Percentiles rank a stretch among this genome's conserved stretches.
Conservation (phyloP, 1,140 invertebrate genomes). For the Apis laboriosa region DNA sequence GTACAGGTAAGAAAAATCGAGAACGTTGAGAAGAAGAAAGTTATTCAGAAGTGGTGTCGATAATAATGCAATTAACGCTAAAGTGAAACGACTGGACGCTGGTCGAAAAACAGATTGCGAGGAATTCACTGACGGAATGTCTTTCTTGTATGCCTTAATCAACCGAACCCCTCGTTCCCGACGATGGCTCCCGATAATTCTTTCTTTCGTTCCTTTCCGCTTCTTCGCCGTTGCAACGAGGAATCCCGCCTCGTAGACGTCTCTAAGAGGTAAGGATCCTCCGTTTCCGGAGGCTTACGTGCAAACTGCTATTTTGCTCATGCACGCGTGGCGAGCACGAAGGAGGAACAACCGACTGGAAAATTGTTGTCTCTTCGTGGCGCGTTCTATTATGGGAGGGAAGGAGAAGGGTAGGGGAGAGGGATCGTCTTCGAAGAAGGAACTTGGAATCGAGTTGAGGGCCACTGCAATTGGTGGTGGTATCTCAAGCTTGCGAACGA, state of each 20-base stretch:
- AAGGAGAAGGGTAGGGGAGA: no score
- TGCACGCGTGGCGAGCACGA: slow-evolving; percentile 55
- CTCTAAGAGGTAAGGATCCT: slow-evolving; percentile 43
- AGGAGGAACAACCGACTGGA: slow-evolving; percentile 61
- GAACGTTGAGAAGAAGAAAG: background rate
- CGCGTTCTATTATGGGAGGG: slow-evolving; percentile 16
- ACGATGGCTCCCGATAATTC: slow-evolving; percentile 47
- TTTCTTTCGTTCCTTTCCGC: slow-evolving; percentile 18
- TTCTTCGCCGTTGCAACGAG: background rate
- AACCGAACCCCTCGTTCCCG: slow-evolving; percentile 22
- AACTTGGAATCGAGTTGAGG: slow-evolving; percentile 63
- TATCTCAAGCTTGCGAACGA: slow-evolving; percentile 65
- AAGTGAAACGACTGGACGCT: slow-evolving; percentile 25
- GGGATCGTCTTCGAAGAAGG: slow-evolving; percentile 14
- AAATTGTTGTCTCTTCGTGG: slow-evolving; percentile 64
- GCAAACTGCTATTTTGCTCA: slow-evolving; percentile 62
- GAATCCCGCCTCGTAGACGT: slow-evolving; percentile 33
- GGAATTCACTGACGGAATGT: slow-evolving; percentile 58
- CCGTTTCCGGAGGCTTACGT: slow-evolving; percentile 62
- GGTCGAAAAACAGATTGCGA: slow-evolving; percentile 52
- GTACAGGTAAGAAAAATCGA: background rate
- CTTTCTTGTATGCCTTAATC: slow-evolving; percentile 63
- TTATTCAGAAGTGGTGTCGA: slow-evolving; percentile 45
- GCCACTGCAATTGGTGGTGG: slow-evolving; percentile 63
- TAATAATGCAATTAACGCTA: slow-evolving; percentile 62